Conservation (phyloP, 1,140 invertebrate genomes). For the Rhyacophila brunnea region DNA sequence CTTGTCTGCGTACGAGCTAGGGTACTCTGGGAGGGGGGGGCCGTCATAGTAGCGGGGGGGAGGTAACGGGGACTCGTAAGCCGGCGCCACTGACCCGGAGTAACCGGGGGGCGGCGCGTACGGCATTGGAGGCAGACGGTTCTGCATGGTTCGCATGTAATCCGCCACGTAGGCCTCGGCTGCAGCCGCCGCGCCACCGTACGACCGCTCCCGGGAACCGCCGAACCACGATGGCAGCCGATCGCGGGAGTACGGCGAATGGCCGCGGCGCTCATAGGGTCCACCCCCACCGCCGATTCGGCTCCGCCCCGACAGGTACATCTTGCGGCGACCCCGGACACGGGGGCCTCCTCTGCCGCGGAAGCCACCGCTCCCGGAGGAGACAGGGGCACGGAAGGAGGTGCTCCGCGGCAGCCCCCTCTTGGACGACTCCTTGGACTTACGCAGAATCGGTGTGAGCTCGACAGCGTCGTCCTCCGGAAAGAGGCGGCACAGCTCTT, state of each 20-base stretch:
- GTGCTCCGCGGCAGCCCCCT: conserved; percentile 57
- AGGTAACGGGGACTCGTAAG: conserved; percentile 68
- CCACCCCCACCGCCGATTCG: conserved; percentile 46
- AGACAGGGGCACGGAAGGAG: conserved; percentile 52
- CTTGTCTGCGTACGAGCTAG: conserved; percentile 62
- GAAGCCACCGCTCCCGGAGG: conserved; percentile 43
- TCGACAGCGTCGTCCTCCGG: conserved; percentile 91
- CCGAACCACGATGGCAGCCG: conserved; percentile 49
- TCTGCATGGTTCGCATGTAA: conserved; percentile 79
- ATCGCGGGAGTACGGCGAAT: conserved; percentile 53
- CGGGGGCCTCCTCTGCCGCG: conserved; percentile 45
- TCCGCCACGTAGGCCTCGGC: conserved; percentile 75
- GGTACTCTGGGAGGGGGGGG: conserved; percentile 60
- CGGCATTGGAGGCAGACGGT: conserved; percentile 72
- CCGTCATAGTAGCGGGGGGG: conserved; percentile 78
- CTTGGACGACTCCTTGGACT: conserved; percentile 83
- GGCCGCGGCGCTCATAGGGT: conserved; percentile 58
- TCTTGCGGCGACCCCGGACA: conserved; percentile 53
- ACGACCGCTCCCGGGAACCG: conserved; percentile 49
- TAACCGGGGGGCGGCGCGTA: conserved; percentile 65
- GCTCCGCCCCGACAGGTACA: conserved; percentile 50
- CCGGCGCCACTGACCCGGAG: conserved; percentile 62
- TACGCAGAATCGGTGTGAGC: conserved; percentile 83
- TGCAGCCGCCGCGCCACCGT: conserved; percentile 59
- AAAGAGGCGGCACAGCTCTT: conserved; percentile 92